These are phyloP conservation scores for Dasyprocta punctata DNA, from an alignment of 2,113 vertebrate species.

Conservation along the genomic window DNA sequence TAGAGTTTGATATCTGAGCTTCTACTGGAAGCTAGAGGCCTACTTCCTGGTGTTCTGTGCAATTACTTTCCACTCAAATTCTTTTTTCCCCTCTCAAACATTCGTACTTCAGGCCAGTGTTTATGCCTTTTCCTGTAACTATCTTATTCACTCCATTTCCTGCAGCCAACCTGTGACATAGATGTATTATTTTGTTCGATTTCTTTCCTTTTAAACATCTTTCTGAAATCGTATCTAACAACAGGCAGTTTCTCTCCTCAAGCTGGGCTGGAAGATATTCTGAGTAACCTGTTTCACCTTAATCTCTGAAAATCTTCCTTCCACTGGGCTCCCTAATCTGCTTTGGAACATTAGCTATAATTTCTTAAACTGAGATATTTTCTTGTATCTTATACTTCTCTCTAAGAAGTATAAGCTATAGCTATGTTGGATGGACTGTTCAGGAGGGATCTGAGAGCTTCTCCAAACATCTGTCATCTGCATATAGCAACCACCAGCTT, in stretches of 20 bases:
- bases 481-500: not conserved
- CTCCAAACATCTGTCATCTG: not conserved
- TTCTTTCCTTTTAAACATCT: not conserved
- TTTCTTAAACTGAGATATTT: not conserved
- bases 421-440: not conserved
- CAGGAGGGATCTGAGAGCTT: not conserved
- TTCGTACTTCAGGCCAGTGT: not conserved
- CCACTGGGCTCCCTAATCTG: not conserved
- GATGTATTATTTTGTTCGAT: not conserved
- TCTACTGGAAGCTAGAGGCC: not conserved
- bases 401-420: not conserved
- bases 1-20: not conserved
- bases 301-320: not conserved
- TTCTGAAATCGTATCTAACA: not conserved
- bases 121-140: not conserved
- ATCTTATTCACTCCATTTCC: not conserved
- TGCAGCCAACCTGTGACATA: not conserved
- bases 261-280: not conserved
- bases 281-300: not conserved
- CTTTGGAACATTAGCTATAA: not conserved
- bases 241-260: not conserved
- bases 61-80: not conserved
- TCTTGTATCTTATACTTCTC: too few relatives aligned
- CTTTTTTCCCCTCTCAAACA: not conserved
- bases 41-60: not conserved